These are phyloP conservation scores for Xenus cinereus DNA, from an alignment of 2,113 vertebrate species.

Conservation along the genomic window DNA sequence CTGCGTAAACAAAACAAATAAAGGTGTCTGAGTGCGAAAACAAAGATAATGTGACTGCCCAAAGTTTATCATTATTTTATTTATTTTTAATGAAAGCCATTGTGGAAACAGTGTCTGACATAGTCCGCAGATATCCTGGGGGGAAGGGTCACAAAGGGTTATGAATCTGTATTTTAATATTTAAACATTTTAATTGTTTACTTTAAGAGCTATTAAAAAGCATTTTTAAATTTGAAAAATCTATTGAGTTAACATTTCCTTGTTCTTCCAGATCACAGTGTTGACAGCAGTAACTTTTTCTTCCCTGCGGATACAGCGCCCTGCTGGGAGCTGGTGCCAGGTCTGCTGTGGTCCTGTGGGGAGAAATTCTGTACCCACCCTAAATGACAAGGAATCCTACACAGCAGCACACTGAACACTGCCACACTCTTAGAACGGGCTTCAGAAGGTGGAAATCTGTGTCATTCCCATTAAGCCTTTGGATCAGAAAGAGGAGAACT, in stretches of 20 bases:
- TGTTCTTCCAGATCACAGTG: background rate
- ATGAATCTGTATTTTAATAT: background rate
- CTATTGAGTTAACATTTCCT: background rate
- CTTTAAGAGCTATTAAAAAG: background rate
- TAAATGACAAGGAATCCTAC: background rate
- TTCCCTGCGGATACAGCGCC: background rate
- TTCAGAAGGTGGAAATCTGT: background rate
- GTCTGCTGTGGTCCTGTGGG: background rate
- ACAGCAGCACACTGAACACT: background rate
- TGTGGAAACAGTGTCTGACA: background rate
- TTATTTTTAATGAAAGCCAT: background rate
- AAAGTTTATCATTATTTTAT: background rate
- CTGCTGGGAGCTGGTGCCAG: background rate
- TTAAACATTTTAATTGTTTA: background rate
- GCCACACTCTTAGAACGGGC: background rate
- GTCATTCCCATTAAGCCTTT: background rate
- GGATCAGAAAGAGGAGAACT: background rate
- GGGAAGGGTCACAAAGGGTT: background rate
- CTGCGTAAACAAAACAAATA: background rate
- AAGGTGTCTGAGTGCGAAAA: background rate
- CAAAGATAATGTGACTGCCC: background rate
- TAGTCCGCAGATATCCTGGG: background rate
- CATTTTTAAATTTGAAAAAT: background rate
- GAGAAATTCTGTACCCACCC: background rate
- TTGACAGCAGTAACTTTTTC: background rate